Evolutionary conservation across 2,888 invertebrate genomes (phyloP).

Genomic region (Lepidocyrtinus sp.): DNA sequence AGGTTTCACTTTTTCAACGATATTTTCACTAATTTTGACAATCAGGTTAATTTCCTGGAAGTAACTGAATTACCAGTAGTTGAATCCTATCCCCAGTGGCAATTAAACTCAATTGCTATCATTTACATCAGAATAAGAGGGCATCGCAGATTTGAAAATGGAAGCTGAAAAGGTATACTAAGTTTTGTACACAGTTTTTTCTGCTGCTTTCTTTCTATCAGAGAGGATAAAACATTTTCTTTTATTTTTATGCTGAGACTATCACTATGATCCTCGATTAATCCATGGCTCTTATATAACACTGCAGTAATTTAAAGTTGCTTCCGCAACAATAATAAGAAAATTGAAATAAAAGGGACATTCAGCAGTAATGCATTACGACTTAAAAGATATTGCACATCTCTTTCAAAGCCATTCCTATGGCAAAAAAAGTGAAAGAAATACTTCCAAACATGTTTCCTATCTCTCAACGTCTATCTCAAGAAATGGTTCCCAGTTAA

Average conservation of each 20-base stretch:
- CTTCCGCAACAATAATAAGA: slow-evolving; percentile 22
- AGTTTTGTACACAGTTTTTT: too few species aligned
- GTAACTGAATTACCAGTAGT: too few species aligned
- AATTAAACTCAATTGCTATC: too few species aligned
- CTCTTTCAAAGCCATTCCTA: slow-evolving; percentile 1
- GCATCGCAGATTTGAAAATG: too few species aligned
- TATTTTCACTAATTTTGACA: too few species aligned
- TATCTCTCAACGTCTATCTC: slow-evolving; percentile 14
- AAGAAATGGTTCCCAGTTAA: neutral
- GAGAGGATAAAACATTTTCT: neutral
- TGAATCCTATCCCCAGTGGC: too few species aligned
- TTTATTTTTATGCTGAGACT: neutral
- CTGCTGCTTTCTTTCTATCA: too few species aligned
- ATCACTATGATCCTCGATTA: slow-evolving; percentile 34
- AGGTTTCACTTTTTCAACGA: too few species aligned
- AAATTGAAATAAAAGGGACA: slow-evolving; percentile 47
- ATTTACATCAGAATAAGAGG: too few species aligned
- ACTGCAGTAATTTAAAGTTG: slow-evolving; percentile 36
- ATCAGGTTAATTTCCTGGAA: too few species aligned
- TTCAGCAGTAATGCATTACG: slow-evolving; percentile 19
- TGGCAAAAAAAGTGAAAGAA: slow-evolving; percentile 5
- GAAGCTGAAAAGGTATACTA: too few species aligned
- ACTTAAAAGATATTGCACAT: neutral
- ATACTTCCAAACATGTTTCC: neutral
- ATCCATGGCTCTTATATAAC: slow-evolving; percentile 36